These are phyloP conservation scores for Acrossocheilus fasciatus DNA, from an alignment of 2,797 vertebrate species.

Conservation along the genomic window DNA sequence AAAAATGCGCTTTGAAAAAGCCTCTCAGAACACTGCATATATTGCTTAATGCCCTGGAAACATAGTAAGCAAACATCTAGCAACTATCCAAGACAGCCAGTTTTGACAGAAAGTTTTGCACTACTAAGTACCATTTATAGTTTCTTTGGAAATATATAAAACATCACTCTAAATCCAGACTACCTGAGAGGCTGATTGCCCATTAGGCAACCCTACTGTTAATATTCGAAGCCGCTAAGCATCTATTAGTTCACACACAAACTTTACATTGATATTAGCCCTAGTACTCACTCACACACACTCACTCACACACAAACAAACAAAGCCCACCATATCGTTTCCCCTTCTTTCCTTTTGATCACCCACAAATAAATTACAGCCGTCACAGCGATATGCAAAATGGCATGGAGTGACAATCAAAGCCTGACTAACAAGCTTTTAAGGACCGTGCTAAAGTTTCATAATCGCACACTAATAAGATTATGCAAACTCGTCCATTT, in stretches of 20 bases:
- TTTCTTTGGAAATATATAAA: not conserved
- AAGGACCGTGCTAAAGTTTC: conserved; percentile 80
- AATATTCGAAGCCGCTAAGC: conserved; percentile 21
- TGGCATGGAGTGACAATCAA: conserved; percentile 80
- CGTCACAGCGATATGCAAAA: conserved; percentile 80
- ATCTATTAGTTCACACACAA: conserved; percentile 50
- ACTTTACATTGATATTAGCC: conserved; percentile 31
- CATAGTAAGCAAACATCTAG: not conserved
- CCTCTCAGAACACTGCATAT: not conserved
- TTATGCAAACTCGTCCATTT: conserved; percentile 69
- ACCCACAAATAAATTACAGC: conserved; percentile 81
- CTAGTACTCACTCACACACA: conserved; percentile 58
- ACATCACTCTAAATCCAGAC: not conserved
- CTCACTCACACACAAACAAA: conserved; percentile 32
- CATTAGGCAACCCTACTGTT: conserved; percentile 54
- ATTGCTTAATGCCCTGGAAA: not conserved
- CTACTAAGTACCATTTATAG: not conserved
- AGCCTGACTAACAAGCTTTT: conserved; percentile 84
- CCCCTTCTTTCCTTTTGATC: conserved; percentile 73
- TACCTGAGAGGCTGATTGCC: conserved; percentile 36
- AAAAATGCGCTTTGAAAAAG: not conserved
- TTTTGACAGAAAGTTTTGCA: not conserved
- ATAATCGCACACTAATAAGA: conserved; percentile 81
- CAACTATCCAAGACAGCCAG: not conserved
- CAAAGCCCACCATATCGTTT: conserved; percentile 63